Evolutionary conservation across 2,113 vertebrate species (phyloP), one percentile per base, ranked within the genome.

Genomic region (Alethe castanea): DNA sequence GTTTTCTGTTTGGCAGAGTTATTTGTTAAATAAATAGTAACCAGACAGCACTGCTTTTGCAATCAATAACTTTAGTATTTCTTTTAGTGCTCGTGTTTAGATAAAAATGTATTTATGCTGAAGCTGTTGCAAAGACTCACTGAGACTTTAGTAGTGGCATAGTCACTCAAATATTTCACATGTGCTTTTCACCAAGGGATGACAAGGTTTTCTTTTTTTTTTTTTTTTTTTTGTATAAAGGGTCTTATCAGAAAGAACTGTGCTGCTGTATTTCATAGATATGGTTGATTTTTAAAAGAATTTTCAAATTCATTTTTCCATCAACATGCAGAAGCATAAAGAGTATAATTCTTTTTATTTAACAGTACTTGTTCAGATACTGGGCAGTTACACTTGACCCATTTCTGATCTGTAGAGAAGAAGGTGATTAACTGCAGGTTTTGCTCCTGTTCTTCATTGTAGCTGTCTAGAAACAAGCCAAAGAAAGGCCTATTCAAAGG

Each of bases 1-100:
- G 11, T 31, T 87, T 23, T 86, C 65, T 93, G 44, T 95, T 89
- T 86, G 84, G 81, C 65, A 79, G 64, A 87, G 47, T 81, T 93
- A 67, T 78, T 91, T 91, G 28, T 87, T 94, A 81, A 93, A 86
- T 74, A 89, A 91, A 81, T 25, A 87, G 65, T 47, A 93, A 91
- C 65, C 44, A 79, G 35, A 57, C 56, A 61, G 24, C 81, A 64
- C 40, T 79, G 31, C 52, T 90, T 94, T 60, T 71, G 57, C 53
- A 91, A 16, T 81, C 60, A 45, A 10, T 90, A 89, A 64, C 57
- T 84, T 23, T n/a, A 66, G 38, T 62, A 88, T 66, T 94, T 95
- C 57, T 76, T 82, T 69, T 85, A 2, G 2, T 93, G 81, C 89
- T 84, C 48, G 15, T 82, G 28, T 91, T 93, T 82, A 81, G 88